A percentile compares a stretch with the other conserved stretches of the same genome.
phyloP scores from a whole-genome alignment of 2,797 vertebrate species.

The Schizopygopsis malacanthus region DNA sequence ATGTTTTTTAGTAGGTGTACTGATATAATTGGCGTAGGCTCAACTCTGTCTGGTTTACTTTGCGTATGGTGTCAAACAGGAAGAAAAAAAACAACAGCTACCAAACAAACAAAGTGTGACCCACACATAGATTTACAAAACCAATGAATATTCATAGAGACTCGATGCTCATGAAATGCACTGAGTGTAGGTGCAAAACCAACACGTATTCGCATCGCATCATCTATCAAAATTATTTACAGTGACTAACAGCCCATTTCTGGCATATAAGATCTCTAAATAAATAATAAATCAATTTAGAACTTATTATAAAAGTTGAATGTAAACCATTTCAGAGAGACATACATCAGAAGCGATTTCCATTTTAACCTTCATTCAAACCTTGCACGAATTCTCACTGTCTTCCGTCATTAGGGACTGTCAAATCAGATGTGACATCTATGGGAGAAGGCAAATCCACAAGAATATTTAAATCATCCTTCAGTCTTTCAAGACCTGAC shows the following conservation, averaged over 20 bases:
- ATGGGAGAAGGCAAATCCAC: slow-evolving; percentile 55
- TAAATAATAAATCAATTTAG: slow-evolving; percentile 4
- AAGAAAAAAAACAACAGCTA: neutral
- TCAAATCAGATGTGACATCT: slow-evolving; percentile 77
- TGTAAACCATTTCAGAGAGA: slow-evolving; percentile 67
- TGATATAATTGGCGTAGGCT: slow-evolving; percentile 1
- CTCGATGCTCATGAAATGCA: neutral
- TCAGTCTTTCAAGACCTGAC: slow-evolving; percentile 69
- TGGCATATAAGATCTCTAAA: neutral
- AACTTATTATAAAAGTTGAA: neutral
- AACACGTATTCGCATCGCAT: neutral
- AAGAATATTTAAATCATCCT: slow-evolving; percentile 78
- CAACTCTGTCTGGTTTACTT: neutral
- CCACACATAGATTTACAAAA: slow-evolving; percentile 5
- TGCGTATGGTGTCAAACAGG: neutral
- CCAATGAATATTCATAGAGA: slow-evolving; percentile 20
- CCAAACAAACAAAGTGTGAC: slow-evolving; percentile 7
- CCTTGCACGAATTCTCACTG: slow-evolving; percentile 69
- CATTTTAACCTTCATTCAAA: slow-evolving; percentile 73
- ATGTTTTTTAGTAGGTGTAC: slow-evolving; percentile 5
- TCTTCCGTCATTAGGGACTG: slow-evolving; percentile 75
- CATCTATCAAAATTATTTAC: slow-evolving; percentile 13
- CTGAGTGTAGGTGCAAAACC: neutral
- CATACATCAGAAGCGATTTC: slow-evolving; percentile 67
- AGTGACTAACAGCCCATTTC: neutral